These are phyloP conservation scores for Neoseiulus cucumeris DNA, from an alignment of 1,140 invertebrate genomes.

Conservation along the genomic window DNA sequence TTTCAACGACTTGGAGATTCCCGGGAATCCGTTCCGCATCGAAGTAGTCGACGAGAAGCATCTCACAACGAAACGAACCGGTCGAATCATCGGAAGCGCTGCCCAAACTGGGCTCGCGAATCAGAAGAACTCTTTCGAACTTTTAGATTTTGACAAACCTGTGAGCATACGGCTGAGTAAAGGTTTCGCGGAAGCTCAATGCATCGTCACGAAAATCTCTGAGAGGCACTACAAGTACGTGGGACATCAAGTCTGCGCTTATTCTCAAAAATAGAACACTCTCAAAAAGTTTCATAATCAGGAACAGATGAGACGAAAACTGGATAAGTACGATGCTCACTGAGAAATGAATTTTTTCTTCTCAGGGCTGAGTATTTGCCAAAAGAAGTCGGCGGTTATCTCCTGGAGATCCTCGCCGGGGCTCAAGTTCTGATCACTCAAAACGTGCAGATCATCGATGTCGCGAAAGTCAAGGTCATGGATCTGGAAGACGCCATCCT, in stretches of 20 bases:
- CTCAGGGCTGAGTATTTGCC: conserved; percentile 26
- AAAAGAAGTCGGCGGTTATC: conserved; percentile 38
- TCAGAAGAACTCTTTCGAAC: neutral
- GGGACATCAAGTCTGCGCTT: too few relatives aligned
- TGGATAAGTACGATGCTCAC: too few relatives aligned
- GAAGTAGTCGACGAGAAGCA: neutral
- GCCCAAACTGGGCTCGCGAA: neutral
- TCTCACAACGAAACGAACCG: neutral
- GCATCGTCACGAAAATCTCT: neutral
- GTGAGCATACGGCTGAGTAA: neutral
- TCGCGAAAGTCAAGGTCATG: conserved; percentile 49
- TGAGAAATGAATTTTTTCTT: neutral
- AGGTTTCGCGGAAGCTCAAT: neutral
- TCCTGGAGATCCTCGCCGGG: conserved; percentile 34
- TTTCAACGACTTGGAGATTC: conserved; percentile 82
- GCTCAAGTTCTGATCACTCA: conserved; percentile 15
- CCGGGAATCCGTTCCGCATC: conserved; percentile 28
- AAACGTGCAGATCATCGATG: conserved; percentile 59
- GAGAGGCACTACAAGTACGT: neutral
- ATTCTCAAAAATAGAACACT: neutral
- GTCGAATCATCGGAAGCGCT: neutral
- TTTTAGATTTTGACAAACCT: neutral
- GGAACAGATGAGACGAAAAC: neutral
- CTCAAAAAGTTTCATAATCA: neutral
- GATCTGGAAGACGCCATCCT: conserved; percentile 57